These are phyloP conservation scores for Apteryx mantelli DNA, from an alignment of 2,113 vertebrate genomes.

Conservation along the genomic window DNA sequence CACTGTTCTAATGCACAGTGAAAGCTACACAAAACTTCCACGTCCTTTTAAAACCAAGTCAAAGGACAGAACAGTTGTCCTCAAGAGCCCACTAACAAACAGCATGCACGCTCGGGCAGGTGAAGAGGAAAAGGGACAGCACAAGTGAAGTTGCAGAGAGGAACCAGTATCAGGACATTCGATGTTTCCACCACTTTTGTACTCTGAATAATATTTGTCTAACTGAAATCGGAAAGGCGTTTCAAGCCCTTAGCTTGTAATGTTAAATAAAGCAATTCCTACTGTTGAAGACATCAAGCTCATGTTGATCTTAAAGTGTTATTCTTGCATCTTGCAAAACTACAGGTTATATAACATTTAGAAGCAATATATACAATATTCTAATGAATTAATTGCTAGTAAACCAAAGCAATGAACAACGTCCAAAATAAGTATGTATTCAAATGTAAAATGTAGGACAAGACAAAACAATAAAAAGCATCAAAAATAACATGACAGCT, in stretches of 20 bases:
- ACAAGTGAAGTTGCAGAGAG: neutral
- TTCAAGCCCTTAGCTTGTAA: neutral
- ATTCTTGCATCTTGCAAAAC: constrained; percentile 38
- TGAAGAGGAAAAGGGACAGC: neutral
- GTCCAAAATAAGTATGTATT: constrained; percentile 73
- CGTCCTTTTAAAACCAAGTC: neutral
- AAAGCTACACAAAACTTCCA: neutral
- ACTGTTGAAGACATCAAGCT: neutral
- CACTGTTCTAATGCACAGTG: neutral
- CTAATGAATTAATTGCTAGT: constrained; percentile 73
- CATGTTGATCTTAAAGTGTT: neutral
- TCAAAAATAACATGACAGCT: constrained; percentile 69
- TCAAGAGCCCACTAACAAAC: neutral
- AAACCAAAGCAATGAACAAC: constrained; percentile 76
- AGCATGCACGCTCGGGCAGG: neutral
- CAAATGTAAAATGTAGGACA: constrained; percentile 72
- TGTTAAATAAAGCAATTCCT: neutral
- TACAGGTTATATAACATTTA: constrained; percentile 16
- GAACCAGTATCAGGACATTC: neutral
- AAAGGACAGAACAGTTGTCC: neutral
- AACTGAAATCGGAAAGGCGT: neutral
- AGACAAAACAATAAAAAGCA: constrained; percentile 70
- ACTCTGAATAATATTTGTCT: neutral
- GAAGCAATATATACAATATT: constrained; percentile 61
- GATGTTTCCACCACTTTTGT: neutral